Percentiles rank a stretch among this genome's conserved stretches.
Conservation (phyloP, 2,888 invertebrate genomes). For the Lochmaea capreae region DNA sequence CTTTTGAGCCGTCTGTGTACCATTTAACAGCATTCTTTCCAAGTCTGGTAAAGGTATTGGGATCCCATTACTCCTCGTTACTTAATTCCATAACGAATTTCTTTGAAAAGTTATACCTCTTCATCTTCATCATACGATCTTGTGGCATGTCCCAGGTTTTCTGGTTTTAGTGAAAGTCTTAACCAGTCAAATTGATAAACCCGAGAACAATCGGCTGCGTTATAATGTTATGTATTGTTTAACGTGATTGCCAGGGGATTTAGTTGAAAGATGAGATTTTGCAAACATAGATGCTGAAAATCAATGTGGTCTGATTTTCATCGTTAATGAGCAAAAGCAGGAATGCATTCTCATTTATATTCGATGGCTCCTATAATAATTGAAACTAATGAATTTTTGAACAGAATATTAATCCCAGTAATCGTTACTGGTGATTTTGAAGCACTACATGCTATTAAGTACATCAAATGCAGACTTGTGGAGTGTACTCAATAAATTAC, state of each 20-base stretch:
- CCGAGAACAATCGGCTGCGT: not conserved
- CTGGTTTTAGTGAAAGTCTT: not conserved
- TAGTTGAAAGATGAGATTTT: slow-evolving; percentile 3
- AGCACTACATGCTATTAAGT: not conserved
- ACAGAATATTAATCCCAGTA: not conserved
- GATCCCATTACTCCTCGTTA: too few species aligned
- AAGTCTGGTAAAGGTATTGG: too few species aligned
- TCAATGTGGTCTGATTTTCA: slow-evolving; percentile 5
- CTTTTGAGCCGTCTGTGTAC: too few species aligned
- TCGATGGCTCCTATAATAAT: not conserved
- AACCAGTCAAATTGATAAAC: not conserved
- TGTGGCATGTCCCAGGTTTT: too few species aligned
- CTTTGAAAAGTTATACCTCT: too few species aligned
- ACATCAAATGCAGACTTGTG: not conserved
- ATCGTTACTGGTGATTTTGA: not conserved
- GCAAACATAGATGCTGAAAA: not conserved
- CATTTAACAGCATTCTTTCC: too few species aligned
- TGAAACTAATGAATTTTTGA: not conserved
- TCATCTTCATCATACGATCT: too few species aligned
- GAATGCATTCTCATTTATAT: slow-evolving; percentile 5
- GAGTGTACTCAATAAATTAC: not conserved
- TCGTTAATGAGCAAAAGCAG: not conserved
- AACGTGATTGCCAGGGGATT: slow-evolving; percentile 9
- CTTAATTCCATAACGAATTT: too few species aligned
- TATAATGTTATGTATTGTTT: slow-evolving; percentile 1